phyloP scores from a whole-genome alignment of 2,113 vertebrate species.

The Pygoscelis adeliae region DNA sequence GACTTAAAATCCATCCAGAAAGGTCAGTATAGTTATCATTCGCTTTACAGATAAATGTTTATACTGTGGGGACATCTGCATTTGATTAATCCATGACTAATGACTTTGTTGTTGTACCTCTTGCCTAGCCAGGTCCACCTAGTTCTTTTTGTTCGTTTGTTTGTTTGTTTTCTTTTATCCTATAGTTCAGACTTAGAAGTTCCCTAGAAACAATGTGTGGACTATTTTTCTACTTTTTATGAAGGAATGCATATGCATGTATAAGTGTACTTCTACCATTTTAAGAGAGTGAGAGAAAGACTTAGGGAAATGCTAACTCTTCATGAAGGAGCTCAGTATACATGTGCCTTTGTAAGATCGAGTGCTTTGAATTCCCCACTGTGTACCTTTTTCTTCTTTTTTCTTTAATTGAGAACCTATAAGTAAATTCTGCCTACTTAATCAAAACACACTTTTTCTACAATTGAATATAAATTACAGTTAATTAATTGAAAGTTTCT shows the following conservation, averaged over 20 bases:
- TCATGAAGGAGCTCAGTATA: not conserved
- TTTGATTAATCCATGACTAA: not conserved
- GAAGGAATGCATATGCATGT: not conserved
- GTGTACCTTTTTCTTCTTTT: not conserved
- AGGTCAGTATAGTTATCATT: not conserved
- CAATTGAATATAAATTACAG: not conserved
- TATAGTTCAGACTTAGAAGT: not conserved
- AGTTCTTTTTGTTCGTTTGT: not conserved
- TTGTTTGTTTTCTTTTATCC: not conserved
- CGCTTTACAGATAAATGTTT: not conserved
- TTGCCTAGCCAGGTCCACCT: not conserved
- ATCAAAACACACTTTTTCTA: not conserved
- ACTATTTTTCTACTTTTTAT: not conserved
- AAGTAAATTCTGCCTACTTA: not conserved
- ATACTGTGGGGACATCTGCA: not conserved
- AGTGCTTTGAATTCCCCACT: not conserved
- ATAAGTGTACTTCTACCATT: not conserved
- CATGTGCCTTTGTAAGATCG: not conserved
- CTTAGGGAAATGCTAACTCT: not conserved
- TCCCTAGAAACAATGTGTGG: not conserved
- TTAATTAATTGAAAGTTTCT: not conserved
- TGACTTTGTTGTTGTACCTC: not conserved
- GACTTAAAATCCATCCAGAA: not conserved
- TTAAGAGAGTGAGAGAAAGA: not conserved
- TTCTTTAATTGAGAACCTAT: not conserved